A percentile compares a stretch with the other conserved stretches of the same genome.
These are phyloP conservation scores for Seriola dumerili DNA, from an alignment of 2,113 vertebrate species.

Conservation along the genomic window DNA sequence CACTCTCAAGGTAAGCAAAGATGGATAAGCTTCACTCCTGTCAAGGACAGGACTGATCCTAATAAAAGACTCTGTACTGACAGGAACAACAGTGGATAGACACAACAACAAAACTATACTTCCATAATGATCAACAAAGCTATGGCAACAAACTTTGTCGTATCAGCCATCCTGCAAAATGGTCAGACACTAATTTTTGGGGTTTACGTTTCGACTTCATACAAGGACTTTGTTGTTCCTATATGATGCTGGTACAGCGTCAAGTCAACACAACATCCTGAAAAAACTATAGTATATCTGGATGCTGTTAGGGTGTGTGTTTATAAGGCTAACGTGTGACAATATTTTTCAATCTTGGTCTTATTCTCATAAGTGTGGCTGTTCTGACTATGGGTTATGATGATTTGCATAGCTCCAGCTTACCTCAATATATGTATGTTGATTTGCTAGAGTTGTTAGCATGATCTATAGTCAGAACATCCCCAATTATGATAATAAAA, in stretches of 20 bases:
- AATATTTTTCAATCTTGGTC: not conserved
- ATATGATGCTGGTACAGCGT: not conserved
- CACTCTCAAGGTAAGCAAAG: not conserved
- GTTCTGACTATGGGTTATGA: not conserved
- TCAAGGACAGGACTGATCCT: not conserved
- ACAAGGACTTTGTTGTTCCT: not conserved
- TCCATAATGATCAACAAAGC: too few species aligned
- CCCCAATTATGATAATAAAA: too few species aligned
- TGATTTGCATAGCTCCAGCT: not conserved
- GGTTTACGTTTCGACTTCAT: not conserved
- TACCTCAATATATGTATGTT: not conserved
- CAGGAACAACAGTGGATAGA: too few species aligned
- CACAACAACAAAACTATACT: too few species aligned
- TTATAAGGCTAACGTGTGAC: not conserved
- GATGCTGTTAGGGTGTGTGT: not conserved
- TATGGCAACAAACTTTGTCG: too few species aligned
- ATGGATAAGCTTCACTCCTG: not conserved
- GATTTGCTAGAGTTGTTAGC: not conserved
- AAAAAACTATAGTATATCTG: not conserved
- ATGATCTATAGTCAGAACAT: not conserved
- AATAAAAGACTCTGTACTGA: not conserved
- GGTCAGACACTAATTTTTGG: not conserved
- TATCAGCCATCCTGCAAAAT: not conserved
- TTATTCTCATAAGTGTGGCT: too few species aligned
- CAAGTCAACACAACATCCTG: not conserved